Base-by-base conservation (phyloP, 2,888 invertebrate species). In the Cheilosia scutellata region DNA sequence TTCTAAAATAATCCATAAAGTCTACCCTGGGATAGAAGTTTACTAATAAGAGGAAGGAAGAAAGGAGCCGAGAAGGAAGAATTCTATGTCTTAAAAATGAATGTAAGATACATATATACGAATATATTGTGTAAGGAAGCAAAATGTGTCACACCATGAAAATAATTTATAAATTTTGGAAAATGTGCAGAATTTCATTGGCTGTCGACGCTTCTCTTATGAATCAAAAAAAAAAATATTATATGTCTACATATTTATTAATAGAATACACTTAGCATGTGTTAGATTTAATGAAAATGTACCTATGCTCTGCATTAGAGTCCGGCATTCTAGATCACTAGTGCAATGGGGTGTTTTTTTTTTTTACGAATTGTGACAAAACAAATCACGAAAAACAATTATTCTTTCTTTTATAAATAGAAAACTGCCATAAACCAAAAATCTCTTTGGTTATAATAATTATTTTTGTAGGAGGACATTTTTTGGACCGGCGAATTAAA, bases 1-100 rank as follows among this genome's bases (percentile, higher is more conserved):
- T 76, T 82, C 82, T 80, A 86, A 86, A 86, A 82, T 86, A 86
- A 72, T 82, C 77, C 68, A 77, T 66, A 62, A 72, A 68, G 42
- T 77, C 57, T 82, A 77, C 86, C 86, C 86, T 86, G 86, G 86
- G 86, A 80, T 86, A 82, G 55, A 37, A 47, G 55, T 58, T 47
- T 13, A 49, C 40, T 27, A 72, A 47, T 5, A 72, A 68, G 58
- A 66, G 40, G 13, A 25, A 42, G 49, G n/a, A n/a, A 40, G 37
- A 51, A 77, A 51, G 9, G 70, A 20, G 47, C 9, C 33, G 49
- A 37, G 47, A 37, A 83, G 53, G 58, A 74, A 65, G 16, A 63
- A 31, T 53, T 75, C 11, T 66, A 66, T 77, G 62, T n/a, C 49
- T 40, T 49, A 3, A 86, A 72, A 63, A 86, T 86, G 86, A 86